These are phyloP conservation scores for Phenganax marumi DNA, from an alignment of 92 coral and sea anemone genomes.

Conservation along the genomic window DNA sequence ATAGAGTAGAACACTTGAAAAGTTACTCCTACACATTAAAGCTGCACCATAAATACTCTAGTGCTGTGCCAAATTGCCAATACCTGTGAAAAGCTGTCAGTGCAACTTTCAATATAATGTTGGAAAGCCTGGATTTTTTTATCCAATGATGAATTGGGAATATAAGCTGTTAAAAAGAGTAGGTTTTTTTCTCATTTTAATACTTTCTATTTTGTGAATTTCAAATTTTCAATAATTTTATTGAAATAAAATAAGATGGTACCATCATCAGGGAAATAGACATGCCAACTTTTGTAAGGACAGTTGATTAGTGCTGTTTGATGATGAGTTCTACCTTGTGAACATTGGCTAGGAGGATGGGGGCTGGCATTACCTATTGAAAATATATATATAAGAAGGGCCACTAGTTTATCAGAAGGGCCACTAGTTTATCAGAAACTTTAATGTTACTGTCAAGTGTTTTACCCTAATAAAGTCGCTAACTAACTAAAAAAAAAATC, in stretches of 20 bases:
- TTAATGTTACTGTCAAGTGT: too few relatives aligned
- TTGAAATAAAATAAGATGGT: background rate
- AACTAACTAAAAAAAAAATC: too few relatives aligned
- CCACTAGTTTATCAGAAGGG: too few relatives aligned
- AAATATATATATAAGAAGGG: background rate
- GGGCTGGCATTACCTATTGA: slow-evolving; percentile 36
- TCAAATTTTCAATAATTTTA: background rate
- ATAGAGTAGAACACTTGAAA: background rate
- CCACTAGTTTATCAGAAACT: too few relatives aligned
- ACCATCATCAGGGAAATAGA: slow-evolving; percentile 90
- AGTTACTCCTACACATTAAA: background rate
- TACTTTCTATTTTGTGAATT: background rate
- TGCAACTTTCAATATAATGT: slow-evolving; percentile 70
- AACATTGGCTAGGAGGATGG: slow-evolving; percentile 31
- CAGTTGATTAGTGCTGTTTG: slow-evolving; percentile 64
- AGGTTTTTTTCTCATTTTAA: background rate
- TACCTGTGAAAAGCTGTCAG: slow-evolving; percentile 78
- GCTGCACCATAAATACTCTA: background rate
- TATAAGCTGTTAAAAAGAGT: slow-evolving; percentile 60
- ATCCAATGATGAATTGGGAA: slow-evolving; percentile 62
- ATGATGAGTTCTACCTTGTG: slow-evolving; percentile 44
- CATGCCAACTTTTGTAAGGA: slow-evolving; percentile 83
- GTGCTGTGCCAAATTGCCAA: background rate
- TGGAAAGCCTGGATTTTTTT: slow-evolving; percentile 70
- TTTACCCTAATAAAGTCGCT: too few relatives aligned